Evolutionary conservation across 2,888 invertebrate species (phyloP).

Genomic region (Clistopyga incitator): DNA sequence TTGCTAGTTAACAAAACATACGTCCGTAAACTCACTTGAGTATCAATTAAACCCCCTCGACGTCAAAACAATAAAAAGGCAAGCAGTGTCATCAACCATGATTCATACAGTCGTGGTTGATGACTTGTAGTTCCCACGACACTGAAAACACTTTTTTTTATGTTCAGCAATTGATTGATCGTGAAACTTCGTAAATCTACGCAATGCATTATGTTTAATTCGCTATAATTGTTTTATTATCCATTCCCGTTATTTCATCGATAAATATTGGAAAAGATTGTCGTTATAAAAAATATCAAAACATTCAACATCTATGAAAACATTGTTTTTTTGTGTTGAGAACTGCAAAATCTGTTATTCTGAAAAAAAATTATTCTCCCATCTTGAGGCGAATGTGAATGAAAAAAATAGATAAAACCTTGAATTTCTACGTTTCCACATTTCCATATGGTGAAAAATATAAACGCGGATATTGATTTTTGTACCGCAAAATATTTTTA

Average conservation of each 20-base stretch:
- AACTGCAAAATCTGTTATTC: no score
- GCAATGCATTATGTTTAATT: conserved; percentile 12
- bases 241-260: background rate
- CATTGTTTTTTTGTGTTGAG: no score
- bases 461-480: no score
- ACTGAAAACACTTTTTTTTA: conserved; percentile 25
- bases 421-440: no score
- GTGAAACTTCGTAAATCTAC: conserved; percentile 18
- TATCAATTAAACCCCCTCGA: conserved; percentile 42
- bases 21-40: conserved; percentile 6
- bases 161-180: conserved; percentile 18
- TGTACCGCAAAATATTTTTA: no score
- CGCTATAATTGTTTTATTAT: background rate
- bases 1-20: conserved; percentile 1
- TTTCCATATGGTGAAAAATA: no score
- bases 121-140: conserved; percentile 43
- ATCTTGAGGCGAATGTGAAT: background rate
- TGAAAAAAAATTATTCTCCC: background rate
- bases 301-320: no score
- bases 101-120: conserved; percentile 1
- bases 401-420: no score
- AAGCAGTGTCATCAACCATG: conserved; percentile 8
- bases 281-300: no score
- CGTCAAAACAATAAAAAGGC: conserved; percentile 25
- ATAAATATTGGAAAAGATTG: background rate